Evolutionary conservation across 2,888 invertebrate genomes (phyloP).

Genomic region (Desoria tigrina): DNA sequence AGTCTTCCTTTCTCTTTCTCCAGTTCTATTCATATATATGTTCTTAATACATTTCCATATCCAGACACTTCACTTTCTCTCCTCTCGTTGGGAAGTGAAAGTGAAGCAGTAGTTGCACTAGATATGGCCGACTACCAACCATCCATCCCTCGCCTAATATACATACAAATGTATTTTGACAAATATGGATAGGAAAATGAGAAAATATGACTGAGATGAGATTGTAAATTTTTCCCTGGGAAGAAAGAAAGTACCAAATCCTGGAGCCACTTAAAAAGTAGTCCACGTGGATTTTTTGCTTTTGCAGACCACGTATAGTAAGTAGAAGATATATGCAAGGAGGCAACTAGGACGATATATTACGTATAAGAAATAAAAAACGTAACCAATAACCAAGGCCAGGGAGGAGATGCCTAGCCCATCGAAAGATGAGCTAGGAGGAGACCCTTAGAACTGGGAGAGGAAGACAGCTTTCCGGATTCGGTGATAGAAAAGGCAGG

Average conservation of each 20-base stretch:
- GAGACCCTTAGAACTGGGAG: too few species aligned
- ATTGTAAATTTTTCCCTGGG: conserved; percentile 40
- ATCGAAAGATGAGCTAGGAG: too few species aligned
- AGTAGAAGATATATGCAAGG: too few species aligned
- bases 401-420: too few species aligned
- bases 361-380: too few species aligned
- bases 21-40: background rate
- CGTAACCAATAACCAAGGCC: too few species aligned
- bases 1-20: background rate
- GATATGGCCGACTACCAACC: too few species aligned
- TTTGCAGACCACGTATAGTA: background rate
- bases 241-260: conserved; percentile 37
- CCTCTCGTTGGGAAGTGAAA: background rate
- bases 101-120: too few species aligned
- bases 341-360: too few species aligned
- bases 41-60: background rate
- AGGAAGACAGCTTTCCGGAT: too few species aligned
- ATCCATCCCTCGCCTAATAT: background rate
- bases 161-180: conserved; percentile 11
- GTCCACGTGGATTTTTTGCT: background rate
- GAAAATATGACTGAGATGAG: conserved; percentile 47
- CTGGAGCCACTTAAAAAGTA: conserved; percentile 42
- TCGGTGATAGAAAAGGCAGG: too few species aligned
- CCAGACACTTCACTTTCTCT: too few species aligned
- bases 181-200: conserved; percentile 32